Conservation (phyloP, 2,113 vertebrate species). For the Odobenus rosmarus region DNA sequence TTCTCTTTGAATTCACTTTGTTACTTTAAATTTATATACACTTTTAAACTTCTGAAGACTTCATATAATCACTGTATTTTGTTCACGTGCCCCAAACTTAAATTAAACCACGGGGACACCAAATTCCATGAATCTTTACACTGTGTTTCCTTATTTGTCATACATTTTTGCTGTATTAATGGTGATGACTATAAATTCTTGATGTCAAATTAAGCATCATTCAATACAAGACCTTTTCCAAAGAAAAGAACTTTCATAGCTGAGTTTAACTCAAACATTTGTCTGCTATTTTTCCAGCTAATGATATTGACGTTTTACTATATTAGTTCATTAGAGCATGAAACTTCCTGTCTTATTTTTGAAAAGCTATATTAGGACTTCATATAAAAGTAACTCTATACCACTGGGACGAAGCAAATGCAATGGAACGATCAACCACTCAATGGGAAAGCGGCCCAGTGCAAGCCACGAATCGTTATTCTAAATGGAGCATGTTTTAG, state of each 20-base stretch:
- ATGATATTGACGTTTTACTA: slow-evolving; percentile 77
- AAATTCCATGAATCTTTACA: not conserved
- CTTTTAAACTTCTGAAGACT: slow-evolving; percentile 29
- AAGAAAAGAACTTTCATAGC: slow-evolving; percentile 55
- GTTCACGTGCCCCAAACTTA: not conserved
- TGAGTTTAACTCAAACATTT: slow-evolving; percentile 52
- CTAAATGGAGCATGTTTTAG: slow-evolving; percentile 58
- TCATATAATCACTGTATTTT: slow-evolving; percentile 23
- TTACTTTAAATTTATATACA: slow-evolving; percentile 40
- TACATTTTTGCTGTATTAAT: slow-evolving; percentile 15
- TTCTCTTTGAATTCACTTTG: slow-evolving; percentile 48
- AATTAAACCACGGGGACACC: slow-evolving; percentile 35
- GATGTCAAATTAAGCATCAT: slow-evolving; percentile 42
- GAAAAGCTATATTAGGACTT: slow-evolving; percentile 77
- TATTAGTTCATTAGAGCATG: slow-evolving; percentile 77
- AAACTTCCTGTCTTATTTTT: slow-evolving; percentile 78
- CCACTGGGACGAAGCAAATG: slow-evolving; percentile 56
- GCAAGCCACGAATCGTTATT: slow-evolving; percentile 56
- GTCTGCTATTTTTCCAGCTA: slow-evolving; percentile 62
- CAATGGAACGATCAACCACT: slow-evolving; percentile 64
- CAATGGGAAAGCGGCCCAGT: slow-evolving; percentile 54
- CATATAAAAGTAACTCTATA: slow-evolving; percentile 69
- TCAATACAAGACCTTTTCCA: slow-evolving; percentile 33
- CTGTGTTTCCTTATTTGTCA: not conserved
- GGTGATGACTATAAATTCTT: slow-evolving; percentile 43